phyloP scores from a whole-genome alignment of 1,140 invertebrate species.

The Papilio helenus region DNA sequence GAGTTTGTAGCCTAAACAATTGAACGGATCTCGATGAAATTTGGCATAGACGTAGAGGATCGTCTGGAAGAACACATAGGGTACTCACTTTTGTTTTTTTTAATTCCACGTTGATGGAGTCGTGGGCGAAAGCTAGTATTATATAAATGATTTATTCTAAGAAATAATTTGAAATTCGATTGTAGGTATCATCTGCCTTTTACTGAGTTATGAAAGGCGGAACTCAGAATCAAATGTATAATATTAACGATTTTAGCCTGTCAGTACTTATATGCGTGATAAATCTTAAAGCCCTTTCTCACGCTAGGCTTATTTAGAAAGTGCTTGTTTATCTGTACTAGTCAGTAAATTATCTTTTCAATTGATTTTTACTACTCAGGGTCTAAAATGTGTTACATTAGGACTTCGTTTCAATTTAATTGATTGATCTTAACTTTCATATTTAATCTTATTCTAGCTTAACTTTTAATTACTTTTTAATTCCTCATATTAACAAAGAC shows the following conservation, averaged over 20 bases:
- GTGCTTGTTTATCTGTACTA: neutral
- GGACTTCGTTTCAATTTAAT: too few species aligned
- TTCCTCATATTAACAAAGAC: too few species aligned
- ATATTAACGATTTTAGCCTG: constrained; percentile 24
- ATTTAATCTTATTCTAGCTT: too few species aligned
- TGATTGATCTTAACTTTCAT: too few species aligned
- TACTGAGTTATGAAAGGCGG: constrained; percentile 8
- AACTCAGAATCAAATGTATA: constrained; percentile 16
- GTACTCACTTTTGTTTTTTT: too few species aligned
- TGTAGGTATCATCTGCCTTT: constrained; percentile 11
- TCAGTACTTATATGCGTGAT: constrained; percentile 10
- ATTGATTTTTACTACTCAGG: neutral
- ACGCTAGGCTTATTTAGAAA: constrained; percentile 16
- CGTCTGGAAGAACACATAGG: too few species aligned
- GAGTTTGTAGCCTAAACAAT: too few species aligned
- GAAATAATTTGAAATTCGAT: neutral
- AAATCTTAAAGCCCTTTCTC: constrained; percentile 15
- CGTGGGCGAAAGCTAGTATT: too few species aligned
- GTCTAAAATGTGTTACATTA: neutral
- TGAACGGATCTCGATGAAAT: too few species aligned
- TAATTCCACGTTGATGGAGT: too few species aligned
- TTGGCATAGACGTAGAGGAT: too few species aligned
- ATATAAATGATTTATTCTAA: neutral
- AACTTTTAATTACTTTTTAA: too few species aligned
- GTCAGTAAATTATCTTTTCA: neutral